Conservation (phyloP, 2,888 invertebrate species). For the Sturmia bella region DNA sequence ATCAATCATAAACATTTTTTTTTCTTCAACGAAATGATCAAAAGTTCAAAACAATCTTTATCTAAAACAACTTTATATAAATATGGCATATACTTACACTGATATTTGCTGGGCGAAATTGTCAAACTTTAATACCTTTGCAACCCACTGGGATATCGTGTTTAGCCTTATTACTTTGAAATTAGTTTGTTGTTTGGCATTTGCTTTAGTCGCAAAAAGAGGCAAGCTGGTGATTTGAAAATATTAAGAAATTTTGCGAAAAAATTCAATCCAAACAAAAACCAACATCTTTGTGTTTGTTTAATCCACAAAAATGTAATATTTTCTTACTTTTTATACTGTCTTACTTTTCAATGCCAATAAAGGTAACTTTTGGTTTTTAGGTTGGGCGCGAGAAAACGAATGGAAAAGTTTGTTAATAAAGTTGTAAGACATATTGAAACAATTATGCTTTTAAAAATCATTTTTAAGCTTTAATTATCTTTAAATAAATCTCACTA, state of each 20-base stretch:
- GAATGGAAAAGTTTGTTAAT: background rate
- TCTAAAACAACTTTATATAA: conserved; percentile 62
- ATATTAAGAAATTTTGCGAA: conserved; percentile 17
- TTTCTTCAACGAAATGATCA: conserved; percentile 47
- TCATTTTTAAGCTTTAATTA: too few species aligned
- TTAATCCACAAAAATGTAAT: conserved; percentile 43
- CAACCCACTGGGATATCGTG: background rate
- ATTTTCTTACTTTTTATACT: too few species aligned
- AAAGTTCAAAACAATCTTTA: conserved; percentile 63
- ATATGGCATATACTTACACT: conserved; percentile 46
- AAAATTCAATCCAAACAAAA: background rate
- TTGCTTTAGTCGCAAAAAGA: conserved; percentile 6
- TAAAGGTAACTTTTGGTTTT: background rate
- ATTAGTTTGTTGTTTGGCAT: conserved; percentile 48
- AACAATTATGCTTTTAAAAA: too few species aligned
- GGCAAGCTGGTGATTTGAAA: conserved; percentile 15
- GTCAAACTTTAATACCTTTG: conserved; percentile 41
- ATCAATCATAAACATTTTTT: conserved; percentile 63
- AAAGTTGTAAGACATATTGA: too few species aligned
- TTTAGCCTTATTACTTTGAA: conserved; percentile 49
- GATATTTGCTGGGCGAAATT: conserved; percentile 16
- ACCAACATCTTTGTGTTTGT: conserved; percentile 14
- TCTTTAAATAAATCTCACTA: background rate
- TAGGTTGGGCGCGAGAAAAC: background rate
- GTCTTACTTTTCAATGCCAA: too few species aligned